These are phyloP conservation scores for Loris lydekkerianus DNA, from an alignment of 2,797 vertebrate species.

Conservation along the genomic window DNA sequence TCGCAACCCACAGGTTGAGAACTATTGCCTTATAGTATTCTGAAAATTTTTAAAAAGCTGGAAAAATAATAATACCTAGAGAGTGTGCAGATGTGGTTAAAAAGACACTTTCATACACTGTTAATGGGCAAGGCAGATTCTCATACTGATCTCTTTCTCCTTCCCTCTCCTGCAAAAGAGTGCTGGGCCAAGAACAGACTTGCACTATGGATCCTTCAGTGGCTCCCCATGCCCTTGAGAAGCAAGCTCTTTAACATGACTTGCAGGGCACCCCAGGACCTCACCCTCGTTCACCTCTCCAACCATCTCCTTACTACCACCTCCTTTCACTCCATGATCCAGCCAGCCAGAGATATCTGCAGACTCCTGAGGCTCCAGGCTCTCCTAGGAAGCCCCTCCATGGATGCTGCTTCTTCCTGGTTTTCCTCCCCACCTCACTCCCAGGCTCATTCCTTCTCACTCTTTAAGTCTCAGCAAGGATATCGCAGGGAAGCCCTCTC, in stretches of 20 bases:
- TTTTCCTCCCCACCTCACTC: too few species aligned
- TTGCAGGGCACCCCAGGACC: rapidly evolving
- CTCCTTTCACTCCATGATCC: neutral
- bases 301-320: neutral
- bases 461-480: neutral
- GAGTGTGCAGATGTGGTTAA: neutral
- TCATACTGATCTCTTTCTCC: neutral
- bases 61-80: neutral
- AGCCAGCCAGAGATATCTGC: too few species aligned
- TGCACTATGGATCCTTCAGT: neutral
- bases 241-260: neutral
- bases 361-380: neutral
- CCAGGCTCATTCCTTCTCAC: neutral
- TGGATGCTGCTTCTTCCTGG: neutral
- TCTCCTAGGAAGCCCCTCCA: neutral
- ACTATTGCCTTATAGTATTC: too few species aligned
- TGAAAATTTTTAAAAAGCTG: too few species aligned
- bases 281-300: neutral
- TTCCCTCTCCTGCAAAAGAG: neutral
- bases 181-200: neutral
- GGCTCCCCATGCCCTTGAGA: neutral
- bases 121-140: neutral
- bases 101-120: neutral
- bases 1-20: too few species aligned
- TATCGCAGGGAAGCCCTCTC: neutral